Conservation (phyloP, 2,113 vertebrate genomes). For the Carlito syrichta region DNA sequence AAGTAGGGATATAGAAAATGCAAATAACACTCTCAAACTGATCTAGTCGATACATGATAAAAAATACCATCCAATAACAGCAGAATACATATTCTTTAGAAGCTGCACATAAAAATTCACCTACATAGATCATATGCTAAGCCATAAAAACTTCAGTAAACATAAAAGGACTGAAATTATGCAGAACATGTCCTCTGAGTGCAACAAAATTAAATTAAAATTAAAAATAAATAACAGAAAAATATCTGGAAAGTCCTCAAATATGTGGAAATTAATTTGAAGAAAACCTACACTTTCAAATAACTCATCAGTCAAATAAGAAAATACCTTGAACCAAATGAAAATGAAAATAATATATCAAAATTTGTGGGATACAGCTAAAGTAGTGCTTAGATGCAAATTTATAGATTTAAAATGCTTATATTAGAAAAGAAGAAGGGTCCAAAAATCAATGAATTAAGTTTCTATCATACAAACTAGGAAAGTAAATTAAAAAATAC, state of each 20-base stretch:
- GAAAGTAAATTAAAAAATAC: background rate
- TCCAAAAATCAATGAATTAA: conserved; percentile 27
- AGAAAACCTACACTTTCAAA: background rate
- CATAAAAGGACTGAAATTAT: conserved; percentile 28
- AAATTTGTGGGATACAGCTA: conserved; percentile 13
- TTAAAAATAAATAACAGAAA: background rate
- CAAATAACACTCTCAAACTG: background rate
- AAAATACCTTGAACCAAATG: conserved; percentile 14
- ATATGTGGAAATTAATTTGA: conserved; percentile 20
- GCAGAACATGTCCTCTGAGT: conserved; percentile 4
- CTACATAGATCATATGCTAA: background rate
- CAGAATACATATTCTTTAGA: conserved; percentile 17
- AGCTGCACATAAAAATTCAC: conserved; percentile 22
- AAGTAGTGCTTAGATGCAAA: background rate
- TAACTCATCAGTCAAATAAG: background rate
- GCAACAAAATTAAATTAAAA: conserved; percentile 29
- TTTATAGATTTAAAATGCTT: conserved; percentile 30
- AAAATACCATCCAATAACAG: background rate
- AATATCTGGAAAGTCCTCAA: conserved; percentile 12
- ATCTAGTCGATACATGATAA: background rate
- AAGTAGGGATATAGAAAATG: background rate
- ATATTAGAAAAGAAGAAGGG: conserved; percentile 18
- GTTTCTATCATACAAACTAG: background rate
- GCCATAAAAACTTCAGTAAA: background rate
- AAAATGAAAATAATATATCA: conserved; percentile 25